Base-by-base conservation (phyloP, 2,888 invertebrate genomes). In the Syritta pipiens region DNA sequence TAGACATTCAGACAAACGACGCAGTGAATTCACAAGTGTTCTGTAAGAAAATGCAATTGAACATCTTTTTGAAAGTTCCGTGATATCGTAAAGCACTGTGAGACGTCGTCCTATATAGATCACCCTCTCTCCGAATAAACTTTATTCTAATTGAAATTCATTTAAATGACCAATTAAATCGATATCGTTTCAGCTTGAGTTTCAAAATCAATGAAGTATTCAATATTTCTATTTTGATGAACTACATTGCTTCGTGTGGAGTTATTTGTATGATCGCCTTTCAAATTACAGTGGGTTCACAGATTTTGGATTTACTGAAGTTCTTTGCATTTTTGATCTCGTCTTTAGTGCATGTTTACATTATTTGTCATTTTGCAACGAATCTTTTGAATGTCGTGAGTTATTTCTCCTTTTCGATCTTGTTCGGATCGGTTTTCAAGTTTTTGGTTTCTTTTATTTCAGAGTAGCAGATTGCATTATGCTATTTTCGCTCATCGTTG, bases 241-340 rank as follows among this genome's bases (percentile, higher is more conserved):
- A 84, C 60, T 84, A 83, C 37, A n/a, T 79, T 6, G 81, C 81
- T 0, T 63, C 82, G 0, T 69, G 72, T 2, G 26, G 72, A 9
- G 65, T 83, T 0, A 81, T 83, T 24, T 84, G 84, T 19, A 44
- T 84, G 28, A 72, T 83, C 30, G 83, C 79, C 9, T 68, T 83
- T 28, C 84, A 83, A 67, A 42, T 84, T 1, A 67, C 82, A 1
- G 60, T 65, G 6, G 84, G 83, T 1, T 75, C 81, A 0, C 76
- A 82, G 3, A 26, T 77, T 17, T 19, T 83, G 10, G 65, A 69
- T 26, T 26, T 83, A 19, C 0, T 83, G 0, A 84, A 84, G 60
- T 83, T 83, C 57, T 17, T 82, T n/a, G 68, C 76, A 4, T 83
- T 83, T 46, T 63, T 84, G 3, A 51, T 83, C 19, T 62, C 82